Evolutionary conservation across 2,888 invertebrate species (phyloP).

Genomic region (Baronia brevicornis): DNA sequence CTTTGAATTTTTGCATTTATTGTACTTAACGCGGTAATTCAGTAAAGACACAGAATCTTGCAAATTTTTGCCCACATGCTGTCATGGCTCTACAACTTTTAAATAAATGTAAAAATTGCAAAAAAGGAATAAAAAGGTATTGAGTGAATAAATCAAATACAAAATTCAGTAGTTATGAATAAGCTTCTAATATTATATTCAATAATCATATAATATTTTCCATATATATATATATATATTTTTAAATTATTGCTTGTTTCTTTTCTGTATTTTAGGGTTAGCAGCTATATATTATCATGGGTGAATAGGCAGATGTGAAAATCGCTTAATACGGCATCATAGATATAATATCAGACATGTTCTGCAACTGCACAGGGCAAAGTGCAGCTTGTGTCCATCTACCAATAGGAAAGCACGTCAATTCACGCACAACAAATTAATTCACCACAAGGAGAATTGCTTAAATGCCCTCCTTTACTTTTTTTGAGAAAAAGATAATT

Average conservation of each 20-base stretch:
- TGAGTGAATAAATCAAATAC: no score
- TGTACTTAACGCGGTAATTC: no score
- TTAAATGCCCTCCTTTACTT: conserved; percentile 24
- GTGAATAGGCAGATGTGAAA: conserved; percentile 56
- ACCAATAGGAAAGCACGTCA: conserved; percentile 46
- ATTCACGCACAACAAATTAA: conserved; percentile 40
- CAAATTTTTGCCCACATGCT: no score
- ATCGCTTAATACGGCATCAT: conserved; percentile 45
- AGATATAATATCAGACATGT: conserved; percentile 51
- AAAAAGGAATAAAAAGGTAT: no score
- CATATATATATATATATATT: no score
- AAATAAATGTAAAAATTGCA: no score
- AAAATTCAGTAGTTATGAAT: no score
- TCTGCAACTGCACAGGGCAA: conserved; percentile 59
- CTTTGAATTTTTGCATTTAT: no score
- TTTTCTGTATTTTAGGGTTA: neutral
- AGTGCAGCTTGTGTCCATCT: conserved; percentile 54
- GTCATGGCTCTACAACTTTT: no score
- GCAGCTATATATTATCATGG: conserved; percentile 6
- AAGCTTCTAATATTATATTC: no score
- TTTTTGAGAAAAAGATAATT: conserved; percentile 17
- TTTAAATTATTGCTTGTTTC: neutral
- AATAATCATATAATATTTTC: no score
- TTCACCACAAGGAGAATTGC: conserved; percentile 38
- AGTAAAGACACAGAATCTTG: no score